Evolutionary conservation across 2,113 vertebrate species (phyloP).

Genomic region (Colius striatus): DNA sequence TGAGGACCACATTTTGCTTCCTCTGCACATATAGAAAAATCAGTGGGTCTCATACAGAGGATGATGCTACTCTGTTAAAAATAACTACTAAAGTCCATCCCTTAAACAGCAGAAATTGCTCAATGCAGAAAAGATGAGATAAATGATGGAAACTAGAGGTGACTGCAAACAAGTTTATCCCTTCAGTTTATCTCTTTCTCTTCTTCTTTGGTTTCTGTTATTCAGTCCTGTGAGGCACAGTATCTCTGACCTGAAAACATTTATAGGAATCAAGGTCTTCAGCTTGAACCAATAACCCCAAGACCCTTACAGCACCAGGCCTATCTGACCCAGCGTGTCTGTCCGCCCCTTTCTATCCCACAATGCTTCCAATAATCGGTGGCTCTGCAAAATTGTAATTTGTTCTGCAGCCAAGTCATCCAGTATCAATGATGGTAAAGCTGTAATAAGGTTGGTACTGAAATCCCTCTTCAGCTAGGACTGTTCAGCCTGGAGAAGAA

Average conservation of each 20-base stretch:
- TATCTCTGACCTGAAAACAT: background rate
- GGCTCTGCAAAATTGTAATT: background rate
- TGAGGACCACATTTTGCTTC: background rate
- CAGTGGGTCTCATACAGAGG: background rate
- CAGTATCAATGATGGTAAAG: background rate
- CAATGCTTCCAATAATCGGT: background rate
- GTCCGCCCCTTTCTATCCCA: background rate
- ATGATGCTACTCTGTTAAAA: background rate
- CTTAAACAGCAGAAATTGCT: background rate
- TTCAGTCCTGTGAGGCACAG: background rate
- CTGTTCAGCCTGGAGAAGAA: no score
- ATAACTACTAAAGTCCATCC: fast-evolving
- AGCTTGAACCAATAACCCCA: background rate
- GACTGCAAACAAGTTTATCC: conserved; percentile 25
- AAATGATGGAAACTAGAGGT: background rate
- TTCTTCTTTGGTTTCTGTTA: background rate
- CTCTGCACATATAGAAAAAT: background rate
- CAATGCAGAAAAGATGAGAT: background rate
- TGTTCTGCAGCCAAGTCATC: background rate
- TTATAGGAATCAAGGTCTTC: background rate
- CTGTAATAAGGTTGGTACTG: background rate
- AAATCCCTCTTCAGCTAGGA: background rate
- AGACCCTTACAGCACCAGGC: background rate
- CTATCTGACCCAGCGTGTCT: background rate
- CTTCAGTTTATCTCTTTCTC: background rate